Evolutionary conservation across 2,113 vertebrate genomes (phyloP), one percentile per base, ranked within the genome.

Genomic region (Tamias sibiricus): DNA sequence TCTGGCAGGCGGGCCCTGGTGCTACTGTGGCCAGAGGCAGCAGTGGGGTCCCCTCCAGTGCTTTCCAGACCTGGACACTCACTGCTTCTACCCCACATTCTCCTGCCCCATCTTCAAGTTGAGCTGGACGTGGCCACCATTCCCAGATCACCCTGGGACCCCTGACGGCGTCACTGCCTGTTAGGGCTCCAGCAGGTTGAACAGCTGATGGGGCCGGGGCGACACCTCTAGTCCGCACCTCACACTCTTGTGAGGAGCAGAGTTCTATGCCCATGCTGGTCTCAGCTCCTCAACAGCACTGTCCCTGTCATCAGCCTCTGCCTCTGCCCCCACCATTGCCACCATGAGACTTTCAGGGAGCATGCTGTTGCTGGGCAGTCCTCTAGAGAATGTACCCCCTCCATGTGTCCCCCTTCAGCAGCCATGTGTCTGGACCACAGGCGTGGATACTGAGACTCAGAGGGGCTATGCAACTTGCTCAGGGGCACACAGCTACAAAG

Each of bases 221-320:
- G 72, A 30, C 2, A 4, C 1, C 6, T 22, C 20, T 37, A 16
- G 47, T 0, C 62, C 16, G 8, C 4, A 0, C 8, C 40, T 26
- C 3, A 3, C 8, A 2, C 14, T 30, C 35, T 0, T 0, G 3
- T 4, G 20, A 3, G 12, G 59, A 40, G 59, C 93, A 30, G 76
- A 32, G 28, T 1, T 64, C 26, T 10, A 26, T 2, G 35, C 28
- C 6, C 59, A 22, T 1, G 59, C 35, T n/a, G 10, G 42, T 3
- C 49, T 71, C 20, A 13, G 26, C 2, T 79, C 40, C 76, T 44
- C 5, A 20, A 19, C 8, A 13, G 49, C 4, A 20, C 91, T 6
- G 7, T 17, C 12, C 4, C 2, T 6, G 4, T 59, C 40, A 0
- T 32, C 4, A 1, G 47, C 24, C 0, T 59, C 1, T 0, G 26